Evolutionary conservation across 2,797 vertebrate species (phyloP).

Genomic region (Serranus cabrilla): DNA sequence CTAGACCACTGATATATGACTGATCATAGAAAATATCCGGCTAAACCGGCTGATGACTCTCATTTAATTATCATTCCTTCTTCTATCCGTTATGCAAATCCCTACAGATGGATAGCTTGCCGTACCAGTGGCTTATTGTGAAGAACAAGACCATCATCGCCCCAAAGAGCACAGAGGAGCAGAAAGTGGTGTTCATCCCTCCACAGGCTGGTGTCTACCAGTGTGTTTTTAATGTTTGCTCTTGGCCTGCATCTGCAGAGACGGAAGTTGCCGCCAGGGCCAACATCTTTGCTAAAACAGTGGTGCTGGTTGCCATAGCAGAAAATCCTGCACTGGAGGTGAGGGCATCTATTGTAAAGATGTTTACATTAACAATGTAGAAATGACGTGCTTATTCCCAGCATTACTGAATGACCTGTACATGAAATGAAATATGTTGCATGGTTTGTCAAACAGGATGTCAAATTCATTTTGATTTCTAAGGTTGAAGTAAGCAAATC

Average conservation of each 20-base stretch:
- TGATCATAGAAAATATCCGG: neutral
- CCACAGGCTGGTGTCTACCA: constrained; percentile 91
- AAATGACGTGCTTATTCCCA: neutral
- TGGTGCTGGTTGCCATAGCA: constrained; percentile 91
- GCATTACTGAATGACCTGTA: neutral
- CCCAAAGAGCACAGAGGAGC: constrained; percentile 91
- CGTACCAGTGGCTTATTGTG: constrained; percentile 93
- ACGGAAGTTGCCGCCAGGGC: constrained; percentile 86
- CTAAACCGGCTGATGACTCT: neutral
- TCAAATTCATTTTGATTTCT: constrained; percentile 31
- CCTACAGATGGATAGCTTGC: constrained; percentile 88
- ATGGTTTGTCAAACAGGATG: neutral
- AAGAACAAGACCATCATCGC: constrained; percentile 95
- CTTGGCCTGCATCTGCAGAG: constrained; percentile 95
- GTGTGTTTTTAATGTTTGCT: constrained; percentile 91
- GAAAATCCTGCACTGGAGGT: constrained; percentile 94
- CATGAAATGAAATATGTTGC: neutral
- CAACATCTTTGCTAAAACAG: constrained; percentile 90
- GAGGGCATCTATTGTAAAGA: constrained; percentile 12
- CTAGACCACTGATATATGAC: neutral
- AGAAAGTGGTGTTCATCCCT: constrained; percentile 95
- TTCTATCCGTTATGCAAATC: neutral
- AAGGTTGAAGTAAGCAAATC: constrained; percentile 90
- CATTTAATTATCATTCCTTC: neutral
- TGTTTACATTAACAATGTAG: too few relatives aligned